Evolutionary conservation across 2,888 invertebrate species (phyloP).

Genomic region (Anoncus sp.): DNA sequence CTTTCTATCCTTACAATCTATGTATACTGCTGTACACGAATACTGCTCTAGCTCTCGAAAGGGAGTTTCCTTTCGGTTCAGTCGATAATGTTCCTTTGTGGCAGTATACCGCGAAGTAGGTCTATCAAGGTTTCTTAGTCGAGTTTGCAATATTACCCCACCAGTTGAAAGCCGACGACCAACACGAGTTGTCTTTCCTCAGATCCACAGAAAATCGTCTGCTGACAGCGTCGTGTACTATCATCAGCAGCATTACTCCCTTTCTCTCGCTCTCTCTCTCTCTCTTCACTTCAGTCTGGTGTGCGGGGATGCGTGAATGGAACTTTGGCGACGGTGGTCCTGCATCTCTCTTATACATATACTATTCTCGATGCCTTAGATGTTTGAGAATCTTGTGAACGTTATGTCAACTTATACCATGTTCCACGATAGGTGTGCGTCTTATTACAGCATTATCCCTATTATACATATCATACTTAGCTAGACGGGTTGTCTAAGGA

Average conservation of each 20-base stretch:
- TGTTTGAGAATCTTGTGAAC: conserved; percentile 44
- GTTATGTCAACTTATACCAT: conserved; percentile 50
- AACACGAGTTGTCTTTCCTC: conserved; percentile 36
- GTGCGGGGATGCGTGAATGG: conserved; percentile 52
- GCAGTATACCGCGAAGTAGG: conserved; percentile 25
- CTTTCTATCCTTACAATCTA: conserved; percentile 11
- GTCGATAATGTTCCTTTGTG: conserved; percentile 40
- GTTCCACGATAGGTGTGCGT: conserved; percentile 40
- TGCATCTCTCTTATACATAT: conserved; percentile 22
- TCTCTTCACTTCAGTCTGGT: conserved; percentile 45
- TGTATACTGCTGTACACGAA: background rate
- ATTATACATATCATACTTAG: conserved; percentile 58
- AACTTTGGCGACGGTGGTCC: conserved; percentile 36
- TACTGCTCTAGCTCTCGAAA: background rate
- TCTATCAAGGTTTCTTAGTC: conserved; percentile 46
- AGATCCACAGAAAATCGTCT: conserved; percentile 16
- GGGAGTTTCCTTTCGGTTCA: conserved; percentile 27
- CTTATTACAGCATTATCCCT: conserved; percentile 49
- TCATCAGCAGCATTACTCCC: conserved; percentile 24
- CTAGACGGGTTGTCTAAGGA: conserved; percentile 38
- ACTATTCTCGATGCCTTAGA: conserved; percentile 19
- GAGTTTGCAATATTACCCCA: conserved; percentile 56
- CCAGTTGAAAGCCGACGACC: conserved; percentile 55
- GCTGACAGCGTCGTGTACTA: conserved; percentile 17
- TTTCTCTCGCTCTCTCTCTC: conserved; percentile 23